Percentiles rank a stretch among this genome's conserved stretches.
These are phyloP conservation scores for Amphiprion percula DNA, from an alignment of 2,113 vertebrate genomes.

Conservation along the genomic window DNA sequence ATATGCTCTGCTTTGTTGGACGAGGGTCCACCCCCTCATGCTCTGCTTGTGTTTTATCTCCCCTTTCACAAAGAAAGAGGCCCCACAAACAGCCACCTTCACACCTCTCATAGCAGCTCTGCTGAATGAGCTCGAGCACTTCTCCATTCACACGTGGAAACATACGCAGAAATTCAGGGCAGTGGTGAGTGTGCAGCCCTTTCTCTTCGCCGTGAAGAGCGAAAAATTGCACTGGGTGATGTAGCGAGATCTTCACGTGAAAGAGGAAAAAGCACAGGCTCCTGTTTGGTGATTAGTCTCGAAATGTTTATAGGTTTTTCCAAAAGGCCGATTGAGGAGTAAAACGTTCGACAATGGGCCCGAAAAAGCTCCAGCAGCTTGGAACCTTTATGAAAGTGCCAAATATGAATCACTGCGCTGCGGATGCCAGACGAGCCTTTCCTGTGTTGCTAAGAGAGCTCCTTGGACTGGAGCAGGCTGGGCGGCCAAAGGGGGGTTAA, in stretches of 20 bases:
- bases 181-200: conserved; percentile 30
- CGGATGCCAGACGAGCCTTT: conserved; percentile 83
- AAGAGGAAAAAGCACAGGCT: conserved; percentile 64
- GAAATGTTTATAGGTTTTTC: conserved; percentile 80
- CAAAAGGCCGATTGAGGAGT: conserved; percentile 53
- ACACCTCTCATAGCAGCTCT: conserved; percentile 58
- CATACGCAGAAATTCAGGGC: conserved; percentile 19
- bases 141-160: conserved; percentile 56
- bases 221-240: background rate
- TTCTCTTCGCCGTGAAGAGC: conserved; percentile 43
- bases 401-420: conserved; percentile 86
- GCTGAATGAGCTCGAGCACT: conserved; percentile 57
- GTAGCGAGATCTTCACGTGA: conserved; percentile 48
- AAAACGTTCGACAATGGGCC: conserved; percentile 68
- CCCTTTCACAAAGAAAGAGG: conserved; percentile 68
- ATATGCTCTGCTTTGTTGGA: conserved; percentile 55
- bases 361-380: conserved; percentile 69
- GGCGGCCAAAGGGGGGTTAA: conserved; percentile 63
- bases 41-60: conserved; percentile 70
- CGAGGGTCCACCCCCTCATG: conserved; percentile 54
- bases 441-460: conserved; percentile 86
- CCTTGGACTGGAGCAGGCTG: conserved; percentile 60
- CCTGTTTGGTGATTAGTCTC: conserved; percentile 70
- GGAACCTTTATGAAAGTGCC: conserved; percentile 84
- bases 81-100: conserved; percentile 66